Evolutionary conservation across 2,113 vertebrate species (phyloP).

Genomic region (Macrotis lagotis): DNA sequence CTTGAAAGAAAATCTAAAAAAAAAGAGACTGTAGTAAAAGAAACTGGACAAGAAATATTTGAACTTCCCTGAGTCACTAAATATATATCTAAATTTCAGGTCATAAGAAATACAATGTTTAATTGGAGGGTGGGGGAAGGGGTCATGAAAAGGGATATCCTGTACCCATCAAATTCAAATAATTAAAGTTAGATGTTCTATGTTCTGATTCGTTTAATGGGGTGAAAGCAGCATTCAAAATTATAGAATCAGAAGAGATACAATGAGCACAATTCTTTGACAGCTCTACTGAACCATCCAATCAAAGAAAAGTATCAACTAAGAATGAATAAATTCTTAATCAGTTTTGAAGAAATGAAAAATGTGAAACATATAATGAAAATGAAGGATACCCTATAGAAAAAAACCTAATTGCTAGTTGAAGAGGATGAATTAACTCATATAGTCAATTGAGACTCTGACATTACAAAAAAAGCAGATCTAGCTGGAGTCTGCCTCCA

Average conservation of each 20-base stretch:
- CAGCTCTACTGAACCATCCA: not conserved
- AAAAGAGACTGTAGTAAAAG: not conserved
- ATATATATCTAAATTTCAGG: not conserved
- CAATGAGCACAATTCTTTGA: not conserved
- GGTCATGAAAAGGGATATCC: not conserved
- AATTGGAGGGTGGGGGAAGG: not conserved
- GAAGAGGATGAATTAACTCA: not conserved
- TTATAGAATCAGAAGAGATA: not conserved
- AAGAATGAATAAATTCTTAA: not conserved
- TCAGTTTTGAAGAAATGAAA: not conserved
- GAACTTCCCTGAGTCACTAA: not conserved
- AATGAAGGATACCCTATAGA: not conserved
- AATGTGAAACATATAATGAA: not conserved
- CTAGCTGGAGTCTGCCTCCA: not conserved
- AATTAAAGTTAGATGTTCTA: not conserved
- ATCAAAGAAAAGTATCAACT: not conserved
- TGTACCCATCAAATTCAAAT: not conserved
- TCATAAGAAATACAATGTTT: not conserved
- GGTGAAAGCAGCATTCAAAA: not conserved
- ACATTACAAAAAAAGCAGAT: not conserved
- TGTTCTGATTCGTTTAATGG: not conserved
- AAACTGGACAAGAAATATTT: not conserved
- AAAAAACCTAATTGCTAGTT: not conserved
- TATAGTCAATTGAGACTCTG: not conserved
- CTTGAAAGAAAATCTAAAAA: no score